Conservation (phyloP, 2,113 vertebrate species). For the Pomatostomus ruficeps region DNA sequence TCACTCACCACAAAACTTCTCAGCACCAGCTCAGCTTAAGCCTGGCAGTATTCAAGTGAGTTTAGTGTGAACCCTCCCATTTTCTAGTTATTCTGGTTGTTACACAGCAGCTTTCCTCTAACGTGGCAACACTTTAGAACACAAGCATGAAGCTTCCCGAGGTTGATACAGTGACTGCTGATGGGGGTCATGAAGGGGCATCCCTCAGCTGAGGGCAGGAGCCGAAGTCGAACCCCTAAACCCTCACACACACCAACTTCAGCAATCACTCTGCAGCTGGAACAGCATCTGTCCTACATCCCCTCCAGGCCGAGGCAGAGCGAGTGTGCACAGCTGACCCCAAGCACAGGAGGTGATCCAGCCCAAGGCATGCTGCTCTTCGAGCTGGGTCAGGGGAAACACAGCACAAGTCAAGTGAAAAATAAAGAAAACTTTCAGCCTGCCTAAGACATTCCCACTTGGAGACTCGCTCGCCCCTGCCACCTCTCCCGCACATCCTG, state of each 20-base stretch:
- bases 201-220: background rate
- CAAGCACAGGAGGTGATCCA: background rate
- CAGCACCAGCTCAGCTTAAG: background rate
- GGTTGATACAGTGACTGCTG: background rate
- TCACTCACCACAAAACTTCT: background rate
- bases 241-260: background rate
- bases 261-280: background rate
- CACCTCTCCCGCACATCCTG: background rate
- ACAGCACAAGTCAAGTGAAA: background rate
- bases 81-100: background rate
- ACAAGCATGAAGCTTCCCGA: accelerated
- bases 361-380: background rate
- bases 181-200: accelerated
- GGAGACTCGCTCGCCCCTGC: background rate
- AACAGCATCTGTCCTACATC: background rate
- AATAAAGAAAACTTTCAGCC: background rate
- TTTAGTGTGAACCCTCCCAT: background rate
- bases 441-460: background rate
- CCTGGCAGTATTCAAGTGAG: background rate
- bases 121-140: background rate
- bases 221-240: background rate
- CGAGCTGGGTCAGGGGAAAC: background rate
- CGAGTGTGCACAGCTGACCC: background rate
- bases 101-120: background rate
- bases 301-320: accelerated